Base-by-base conservation (phyloP, 2,797 vertebrate genomes). In the Protonibea diacanthus region DNA sequence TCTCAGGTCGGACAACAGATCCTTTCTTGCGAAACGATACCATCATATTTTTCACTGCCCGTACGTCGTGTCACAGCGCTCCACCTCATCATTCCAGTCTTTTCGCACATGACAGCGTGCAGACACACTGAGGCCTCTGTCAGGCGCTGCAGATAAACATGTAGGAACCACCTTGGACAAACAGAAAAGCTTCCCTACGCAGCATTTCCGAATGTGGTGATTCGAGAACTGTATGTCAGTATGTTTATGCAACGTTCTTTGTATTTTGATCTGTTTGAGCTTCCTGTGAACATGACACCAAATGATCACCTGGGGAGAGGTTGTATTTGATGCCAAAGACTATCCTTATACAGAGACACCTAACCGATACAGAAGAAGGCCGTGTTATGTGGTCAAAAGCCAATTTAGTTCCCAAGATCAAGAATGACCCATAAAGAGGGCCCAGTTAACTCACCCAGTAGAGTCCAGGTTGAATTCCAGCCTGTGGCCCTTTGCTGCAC, bases 111-210 rank as follows among this genome's bases (percentile, higher is more conserved):
- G 23, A 5, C 51, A 15, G 5, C 3, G 25, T 45, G 60, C 29
- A 58, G 59, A 75, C 79, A 57, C 20, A 66, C 13, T 20, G 64
- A 80, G 57, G 61, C 75, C 60, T 76, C 56, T 0, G 59, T 48
- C 71, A 23, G 3, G 20, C n/a, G 1, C 4, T 51, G 42, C 20
- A 14, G 45, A 77, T 0, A 29, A 58, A 33, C 33, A 8, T 33
- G 59, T 12, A 25, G 59, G 61, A 73, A 27, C 40, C 78, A 56
- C 68, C 74, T 73, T 83, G 11, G 63, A 52, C 63, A 83, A 73
- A 86, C 45, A 78, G 52, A 48, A 27, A 53, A 29, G 75, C 71
- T 76, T 75, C 61, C 78, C 49, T 12, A 1, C n/a, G 44, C 25
- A 63, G 57, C n/a, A 38, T 1, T 29, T 3, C 9, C 55, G 48